Evolutionary conservation across 2,888 invertebrate species (phyloP).

Genomic region (Sphaeridia pumilis): DNA sequence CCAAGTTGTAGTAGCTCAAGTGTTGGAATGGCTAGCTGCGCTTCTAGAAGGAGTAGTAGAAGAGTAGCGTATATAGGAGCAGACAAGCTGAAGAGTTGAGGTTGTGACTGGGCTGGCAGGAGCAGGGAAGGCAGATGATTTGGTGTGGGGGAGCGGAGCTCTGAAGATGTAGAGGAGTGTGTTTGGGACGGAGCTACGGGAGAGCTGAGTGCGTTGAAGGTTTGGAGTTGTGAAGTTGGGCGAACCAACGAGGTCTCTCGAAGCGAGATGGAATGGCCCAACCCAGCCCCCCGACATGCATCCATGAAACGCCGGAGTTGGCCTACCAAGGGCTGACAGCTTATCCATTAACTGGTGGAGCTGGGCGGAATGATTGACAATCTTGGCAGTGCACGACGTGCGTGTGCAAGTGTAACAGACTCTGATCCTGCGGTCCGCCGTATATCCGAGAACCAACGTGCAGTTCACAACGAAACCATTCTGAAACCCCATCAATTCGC

Average conservation of each 20-base stretch:
- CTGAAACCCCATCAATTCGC: background rate
- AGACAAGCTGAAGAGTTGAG: too few species aligned
- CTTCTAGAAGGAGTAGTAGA: too few species aligned
- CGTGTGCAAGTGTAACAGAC: constrained; percentile 28
- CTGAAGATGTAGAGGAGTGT: background rate
- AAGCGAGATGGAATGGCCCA: constrained; percentile 16
- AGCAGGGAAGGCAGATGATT: background rate
- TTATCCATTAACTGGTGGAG: constrained; percentile 30
- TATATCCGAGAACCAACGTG: constrained; percentile 14
- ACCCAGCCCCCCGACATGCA: constrained; percentile 22
- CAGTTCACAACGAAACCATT: constrained; percentile 15
- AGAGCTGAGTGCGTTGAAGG: constrained; percentile 12
- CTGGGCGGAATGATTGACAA: constrained; percentile 31
- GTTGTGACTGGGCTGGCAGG: background rate
- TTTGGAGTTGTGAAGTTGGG: constrained; percentile 8
- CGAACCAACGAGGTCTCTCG: constrained; percentile 15
- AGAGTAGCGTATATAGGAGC: too few species aligned
- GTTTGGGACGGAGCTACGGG: background rate
- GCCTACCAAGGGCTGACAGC: constrained; percentile 27
- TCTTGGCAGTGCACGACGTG: constrained; percentile 33
- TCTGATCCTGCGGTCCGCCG: constrained; percentile 12
- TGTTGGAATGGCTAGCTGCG: too few species aligned
- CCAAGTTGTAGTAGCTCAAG: too few species aligned
- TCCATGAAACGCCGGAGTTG: constrained; percentile 19
- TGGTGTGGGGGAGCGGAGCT: too few species aligned